Evolutionary conservation across 2,888 invertebrate genomes (phyloP), one percentile per base, ranked within the genome.

Genomic region (Machimus rusticus): DNA sequence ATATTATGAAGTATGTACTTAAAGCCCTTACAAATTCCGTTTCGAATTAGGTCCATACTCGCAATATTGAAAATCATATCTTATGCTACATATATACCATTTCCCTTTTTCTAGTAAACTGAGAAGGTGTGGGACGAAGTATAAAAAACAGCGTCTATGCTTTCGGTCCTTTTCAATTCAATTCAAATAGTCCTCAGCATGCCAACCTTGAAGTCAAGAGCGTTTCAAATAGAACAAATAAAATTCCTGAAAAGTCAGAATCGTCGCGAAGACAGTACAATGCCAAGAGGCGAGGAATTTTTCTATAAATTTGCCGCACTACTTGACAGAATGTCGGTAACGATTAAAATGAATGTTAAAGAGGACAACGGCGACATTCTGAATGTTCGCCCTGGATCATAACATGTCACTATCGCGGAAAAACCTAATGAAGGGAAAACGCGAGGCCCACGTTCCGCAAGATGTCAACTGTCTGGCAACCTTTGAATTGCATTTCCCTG

Each of bases 321-420:
- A 66, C 66, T 66, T 66, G 66, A 66, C 66, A 66, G 66, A 66
- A 66, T 66, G 66, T 66, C 66, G 66, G 66, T 66, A 66, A 66
- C 66, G 66, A 66, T 66, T 66, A 66, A 66, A 66, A 66, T 66
- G 66, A 66, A 66, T 66, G 66, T 8, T 66, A 66, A 66, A 66
- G 66, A 66, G 66, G 66, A 66, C 66, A 77, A 77, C 77, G 39
- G 77, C 37, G 37, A 77, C n/a, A 19, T 37, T 77, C 34, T 77
- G 77, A 77, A 77, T 77, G 77, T 39, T 37, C 39, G 39, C 34
- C 39, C 37, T 77, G 77, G 46, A 79, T 79, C 43, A 79, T 79
- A 79, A 79, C 79, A 79, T 79, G 79, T 46, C 79, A 79, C 79
- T 79, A 46, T 79, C 46, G 46, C 79, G 43, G 46, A 79, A 79